Conservation (phyloP, 2,888 invertebrate species). For the Tetranychus truncatus region DNA sequence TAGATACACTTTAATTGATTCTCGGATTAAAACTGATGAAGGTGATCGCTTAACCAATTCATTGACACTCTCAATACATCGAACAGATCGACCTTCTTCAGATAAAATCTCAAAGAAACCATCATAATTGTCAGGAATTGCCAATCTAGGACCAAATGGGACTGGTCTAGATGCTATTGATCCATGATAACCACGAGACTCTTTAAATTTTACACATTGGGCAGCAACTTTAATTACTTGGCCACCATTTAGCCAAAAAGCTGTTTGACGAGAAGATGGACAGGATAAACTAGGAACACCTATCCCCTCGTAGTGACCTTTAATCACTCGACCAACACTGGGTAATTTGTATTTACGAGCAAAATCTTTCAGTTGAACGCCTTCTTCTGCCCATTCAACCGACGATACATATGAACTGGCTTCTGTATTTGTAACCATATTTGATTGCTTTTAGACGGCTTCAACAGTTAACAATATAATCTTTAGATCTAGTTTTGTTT, state of each 20-base stretch:
- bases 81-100: slow-evolving; percentile 75
- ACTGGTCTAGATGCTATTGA: slow-evolving; percentile 13
- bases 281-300: slow-evolving; percentile 72
- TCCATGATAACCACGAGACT: slow-evolving; percentile 45
- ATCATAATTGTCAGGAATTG: slow-evolving; percentile 71
- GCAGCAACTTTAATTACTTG: slow-evolving; percentile 59
- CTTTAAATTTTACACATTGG: slow-evolving; percentile 57
- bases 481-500: neutral
- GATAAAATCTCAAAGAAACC: slow-evolving; percentile 85
- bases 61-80: slow-evolving; percentile 68
- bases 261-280: slow-evolving; percentile 65
- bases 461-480: neutral
- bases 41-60: slow-evolving; percentile 47
- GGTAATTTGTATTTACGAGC: slow-evolving; percentile 41
- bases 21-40: slow-evolving; percentile 49
- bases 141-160: slow-evolving; percentile 56
- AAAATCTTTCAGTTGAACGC: slow-evolving; percentile 33
- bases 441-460: neutral
- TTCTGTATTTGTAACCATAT: slow-evolving; percentile 17
- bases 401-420: slow-evolving; percentile 23
- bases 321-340: slow-evolving; percentile 70
- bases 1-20: slow-evolving; percentile 49
- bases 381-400: slow-evolving; percentile 30
- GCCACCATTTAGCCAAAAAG: slow-evolving; percentile 64
- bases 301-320: slow-evolving; percentile 77